Conservation (phyloP, 2,888 invertebrate genomes). For the Busseola fusca region DNA sequence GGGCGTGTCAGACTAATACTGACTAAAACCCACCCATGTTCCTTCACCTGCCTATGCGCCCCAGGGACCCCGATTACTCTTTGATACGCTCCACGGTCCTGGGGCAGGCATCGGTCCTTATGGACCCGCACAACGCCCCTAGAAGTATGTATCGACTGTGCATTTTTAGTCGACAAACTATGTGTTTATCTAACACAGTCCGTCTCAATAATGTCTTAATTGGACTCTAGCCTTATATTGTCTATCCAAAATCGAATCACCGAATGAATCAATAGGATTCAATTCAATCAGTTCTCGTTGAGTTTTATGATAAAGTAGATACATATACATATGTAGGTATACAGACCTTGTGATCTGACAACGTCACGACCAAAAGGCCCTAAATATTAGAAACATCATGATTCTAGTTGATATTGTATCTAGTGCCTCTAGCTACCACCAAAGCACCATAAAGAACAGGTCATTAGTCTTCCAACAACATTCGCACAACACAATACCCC, state of each 20-base stretch:
- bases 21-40: too few relatives aligned
- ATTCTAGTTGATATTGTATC: not conserved
- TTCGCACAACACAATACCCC: slow-evolving; percentile 12
- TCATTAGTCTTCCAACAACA: slow-evolving; percentile 14
- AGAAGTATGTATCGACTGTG: not conserved
- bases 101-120: too few relatives aligned
- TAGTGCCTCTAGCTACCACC: not conserved
- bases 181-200: not conserved
- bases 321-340: not conserved
- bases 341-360: too few relatives aligned
- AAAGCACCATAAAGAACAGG: slow-evolving; percentile 11
- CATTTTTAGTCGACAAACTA: not conserved
- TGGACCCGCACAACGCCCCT: too few relatives aligned
- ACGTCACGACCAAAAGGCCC: too few relatives aligned
- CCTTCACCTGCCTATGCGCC: too few relatives aligned
- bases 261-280: slow-evolving; percentile 13
- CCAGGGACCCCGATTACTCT: too few relatives aligned
- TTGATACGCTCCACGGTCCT: too few relatives aligned
- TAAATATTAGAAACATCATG: not conserved
- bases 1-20: too few relatives aligned
- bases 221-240: not conserved
- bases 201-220: slow-evolving; percentile 24
- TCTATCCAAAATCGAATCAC: slow-evolving; percentile 2
- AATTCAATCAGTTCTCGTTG: slow-evolving; percentile 13
- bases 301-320: not conserved